Evolutionary conservation across 2,113 vertebrate genomes (phyloP).

Genomic region (Apodemus sylvaticus): DNA sequence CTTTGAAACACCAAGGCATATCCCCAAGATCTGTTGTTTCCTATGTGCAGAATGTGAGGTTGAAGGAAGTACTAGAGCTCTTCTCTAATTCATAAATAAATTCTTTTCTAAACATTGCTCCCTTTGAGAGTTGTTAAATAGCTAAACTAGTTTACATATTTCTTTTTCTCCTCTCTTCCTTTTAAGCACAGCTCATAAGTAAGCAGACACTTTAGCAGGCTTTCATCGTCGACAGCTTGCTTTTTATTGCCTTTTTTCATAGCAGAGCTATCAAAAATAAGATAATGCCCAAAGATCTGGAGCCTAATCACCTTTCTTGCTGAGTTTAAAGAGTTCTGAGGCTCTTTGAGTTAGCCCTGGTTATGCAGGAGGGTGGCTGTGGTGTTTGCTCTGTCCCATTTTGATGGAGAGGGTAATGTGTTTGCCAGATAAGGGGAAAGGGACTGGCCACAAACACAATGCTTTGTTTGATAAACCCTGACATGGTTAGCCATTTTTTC

Average conservation of each 20-base stretch:
- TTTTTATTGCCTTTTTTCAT: constrained; percentile 89
- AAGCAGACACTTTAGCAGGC: constrained; percentile 84
- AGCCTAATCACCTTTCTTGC: constrained; percentile 87
- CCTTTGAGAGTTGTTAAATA: constrained; percentile 82
- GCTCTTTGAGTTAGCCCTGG: constrained; percentile 85
- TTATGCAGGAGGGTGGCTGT: constrained; percentile 83
- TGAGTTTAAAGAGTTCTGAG: constrained; percentile 86
- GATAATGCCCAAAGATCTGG: constrained; percentile 88
- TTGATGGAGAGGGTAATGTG: constrained; percentile 90
- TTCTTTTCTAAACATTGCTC: constrained; percentile 66
- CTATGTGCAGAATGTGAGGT: background rate
- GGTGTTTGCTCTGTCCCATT: constrained; percentile 87
- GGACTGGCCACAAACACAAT: constrained; percentile 85
- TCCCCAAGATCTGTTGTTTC: background rate
- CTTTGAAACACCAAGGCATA: background rate
- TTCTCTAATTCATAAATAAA: background rate
- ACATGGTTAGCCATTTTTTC: constrained; percentile 88
- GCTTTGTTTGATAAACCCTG: constrained; percentile 87
- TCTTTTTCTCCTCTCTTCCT: constrained; percentile 53
- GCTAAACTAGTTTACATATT: constrained; percentile 84
- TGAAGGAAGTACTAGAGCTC: background rate
- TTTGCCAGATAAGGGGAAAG: constrained; percentile 88
- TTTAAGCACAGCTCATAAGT: constrained; percentile 83
- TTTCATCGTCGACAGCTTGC: constrained; percentile 83
- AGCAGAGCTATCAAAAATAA: constrained; percentile 86